Evolutionary conservation across 2,113 vertebrate species (phyloP), one percentile per base, ranked within the genome.

Genomic region (Pituophis catenifer): DNA sequence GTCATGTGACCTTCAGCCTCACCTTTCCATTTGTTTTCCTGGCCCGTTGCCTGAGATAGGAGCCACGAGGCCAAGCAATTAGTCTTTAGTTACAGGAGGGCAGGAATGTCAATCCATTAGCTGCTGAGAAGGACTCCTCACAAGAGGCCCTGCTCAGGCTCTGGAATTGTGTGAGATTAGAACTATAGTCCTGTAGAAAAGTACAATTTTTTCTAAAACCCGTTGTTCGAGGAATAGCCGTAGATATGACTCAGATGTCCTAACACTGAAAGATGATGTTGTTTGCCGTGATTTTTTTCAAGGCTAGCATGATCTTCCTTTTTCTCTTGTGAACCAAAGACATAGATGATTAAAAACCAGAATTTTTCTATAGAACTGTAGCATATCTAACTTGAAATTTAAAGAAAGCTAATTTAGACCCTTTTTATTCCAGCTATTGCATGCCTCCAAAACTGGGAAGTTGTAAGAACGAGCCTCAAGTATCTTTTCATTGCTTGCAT

Each of bases 81-180:
- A 86, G 88, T 86, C 55, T 93, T 90, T 10, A 85, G 92, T 93
- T 90, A 86, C 75, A 86, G 8, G 88, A 90, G 92, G 92, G 54
- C 92, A 54, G 48, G 33, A 33, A 75, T 94, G 88, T 94, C 90
- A 89, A 54, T 3, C 90, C 87, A 48, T 62, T 85, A 93, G 90
- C 65, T 29, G 62, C 65, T 4, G 55, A 54, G 55, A 57, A 29
- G 70, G 85, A 88, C 48, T 90, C 70, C 70, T 50, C 54, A 38
- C 21, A 26, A 55, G 75, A 59, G 70, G 89, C 92, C 86, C 75
- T 53, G 29, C 55, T 93, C 26, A 24, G 19, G n/a, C 17, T 86
- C 55, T 11, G 26, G 24, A 23, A 59, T 58, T 89, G 26, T 38
- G n/a, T 59, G 70, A 90, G 55, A 90, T 90, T 44, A 62, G 70